Evolutionary conservation across 2,888 invertebrate species (phyloP), one percentile per base, ranked within the genome.

Genomic region (Maniola hyperantus): DNA sequence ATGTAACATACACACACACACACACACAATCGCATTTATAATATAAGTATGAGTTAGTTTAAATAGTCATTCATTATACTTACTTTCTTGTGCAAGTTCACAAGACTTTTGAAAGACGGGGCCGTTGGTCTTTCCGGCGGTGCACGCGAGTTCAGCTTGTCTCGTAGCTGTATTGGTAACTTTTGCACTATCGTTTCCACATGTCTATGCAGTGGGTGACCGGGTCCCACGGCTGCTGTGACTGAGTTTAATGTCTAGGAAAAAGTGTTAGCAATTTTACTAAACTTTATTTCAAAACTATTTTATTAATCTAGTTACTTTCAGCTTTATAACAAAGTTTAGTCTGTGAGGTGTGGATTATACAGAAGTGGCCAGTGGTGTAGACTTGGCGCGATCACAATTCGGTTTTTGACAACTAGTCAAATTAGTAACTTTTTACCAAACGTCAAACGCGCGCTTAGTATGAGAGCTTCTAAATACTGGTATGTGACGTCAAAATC

Each of bases 121-220:
- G 90, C 77, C 1, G 76, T 94, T 78, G 88, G 95, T 91, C 77
- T 93, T 91, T 71, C 95, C 81, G 94, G 79, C 92, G 94, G 67
- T 0, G 82, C 76, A 0, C 97, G 93, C 0, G 83, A 82, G 76
- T 93, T 95, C 81, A 97, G 95, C 50, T 95, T 93, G 75, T 97
- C 97, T 66, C 95, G 93, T 70, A 97, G 85, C 80, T 96, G 96
- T 6, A 94, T 91, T 0, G 98, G 97, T 62, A 98, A 95, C 91
- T 98, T 98, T 77, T 96, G 95, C 63, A 98, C 91, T 78, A 99
- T 98, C 0, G 97, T 97, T 80, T 99, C 98, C 68, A 99, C 95
- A 83, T 97, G 95, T 11, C 94, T 92, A 69, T 97, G 94, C 50
- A 97, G 89, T 0, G 96, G 95, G 85, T 97, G 97, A 6, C 95